Evolutionary conservation across 2,113 vertebrate genomes (phyloP).

Genomic region (Antechinus stuartii): DNA sequence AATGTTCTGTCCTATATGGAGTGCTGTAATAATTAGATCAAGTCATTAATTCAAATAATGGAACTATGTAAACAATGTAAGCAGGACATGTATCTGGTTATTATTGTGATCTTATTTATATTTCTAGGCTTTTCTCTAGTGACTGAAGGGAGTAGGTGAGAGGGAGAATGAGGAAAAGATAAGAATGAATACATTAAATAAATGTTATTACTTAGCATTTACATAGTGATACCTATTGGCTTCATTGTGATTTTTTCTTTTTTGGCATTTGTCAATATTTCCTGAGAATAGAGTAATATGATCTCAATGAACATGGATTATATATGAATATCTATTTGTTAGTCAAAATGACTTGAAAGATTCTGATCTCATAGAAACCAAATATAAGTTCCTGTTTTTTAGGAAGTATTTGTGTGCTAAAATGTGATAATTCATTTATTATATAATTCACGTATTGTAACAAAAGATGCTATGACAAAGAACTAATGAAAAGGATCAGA

Average conservation of each 20-base stretch:
- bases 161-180: not conserved
- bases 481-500: not conserved
- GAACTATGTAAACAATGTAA: not conserved
- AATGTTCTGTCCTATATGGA: not conserved
- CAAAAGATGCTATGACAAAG: not conserved
- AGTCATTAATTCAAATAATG: not conserved
- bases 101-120: not conserved
- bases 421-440: not conserved
- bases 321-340: not conserved
- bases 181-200: not conserved
- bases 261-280: not conserved
- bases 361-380: not conserved
- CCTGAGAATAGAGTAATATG: not conserved
- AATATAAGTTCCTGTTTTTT: not conserved
- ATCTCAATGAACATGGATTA: not conserved
- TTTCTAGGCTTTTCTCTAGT: not conserved
- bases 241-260: not conserved
- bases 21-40: not conserved
- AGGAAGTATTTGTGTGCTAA: not conserved
- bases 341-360: not conserved
- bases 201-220: not conserved
- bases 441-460: not conserved
- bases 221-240: not conserved
- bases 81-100: not conserved
- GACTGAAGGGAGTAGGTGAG: not conserved